phyloP scores from a whole-genome alignment of 2,797 vertebrate genomes.

The Phataginus tricuspis region DNA sequence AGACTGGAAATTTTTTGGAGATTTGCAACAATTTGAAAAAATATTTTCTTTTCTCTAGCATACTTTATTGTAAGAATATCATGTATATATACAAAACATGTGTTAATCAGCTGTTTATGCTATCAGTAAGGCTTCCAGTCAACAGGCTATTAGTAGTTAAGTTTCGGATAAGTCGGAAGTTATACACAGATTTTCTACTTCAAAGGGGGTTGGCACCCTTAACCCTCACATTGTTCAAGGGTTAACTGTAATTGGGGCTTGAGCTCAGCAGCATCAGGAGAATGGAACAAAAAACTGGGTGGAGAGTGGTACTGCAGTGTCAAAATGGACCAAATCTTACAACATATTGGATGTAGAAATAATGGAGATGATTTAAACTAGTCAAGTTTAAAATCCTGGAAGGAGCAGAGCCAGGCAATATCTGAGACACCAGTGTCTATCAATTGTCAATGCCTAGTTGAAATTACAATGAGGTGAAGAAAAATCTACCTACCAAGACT shows the following conservation, averaged over 20 bases:
- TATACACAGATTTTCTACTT: too few species aligned
- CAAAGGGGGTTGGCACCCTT: too few species aligned
- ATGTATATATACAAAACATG: too few species aligned
- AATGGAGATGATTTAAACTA: neutral
- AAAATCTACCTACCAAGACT: neutral
- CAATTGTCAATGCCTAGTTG: neutral
- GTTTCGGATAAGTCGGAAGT: too few species aligned
- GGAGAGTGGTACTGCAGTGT: neutral
- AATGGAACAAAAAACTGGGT: neutral
- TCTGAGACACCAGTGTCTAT: neutral
- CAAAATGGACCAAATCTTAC: neutral
- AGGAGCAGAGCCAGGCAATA: neutral
- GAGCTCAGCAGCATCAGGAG: neutral
- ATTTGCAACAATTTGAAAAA: too few species aligned
- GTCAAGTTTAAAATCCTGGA: constrained; percentile 18
- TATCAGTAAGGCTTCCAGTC: too few species aligned
- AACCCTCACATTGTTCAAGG: too few species aligned
- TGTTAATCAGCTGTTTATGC: too few species aligned
- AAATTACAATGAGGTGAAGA: neutral
- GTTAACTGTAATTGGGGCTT: neutral
- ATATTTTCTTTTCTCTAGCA: too few species aligned
- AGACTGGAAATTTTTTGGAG: too few species aligned
- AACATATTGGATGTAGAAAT: neutral
- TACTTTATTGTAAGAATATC: too few species aligned
- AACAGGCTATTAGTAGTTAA: too few species aligned